Evolutionary conservation across 2,113 vertebrate species (phyloP), one percentile per base, ranked within the genome.

Genomic region (Nycticebus coucang): DNA sequence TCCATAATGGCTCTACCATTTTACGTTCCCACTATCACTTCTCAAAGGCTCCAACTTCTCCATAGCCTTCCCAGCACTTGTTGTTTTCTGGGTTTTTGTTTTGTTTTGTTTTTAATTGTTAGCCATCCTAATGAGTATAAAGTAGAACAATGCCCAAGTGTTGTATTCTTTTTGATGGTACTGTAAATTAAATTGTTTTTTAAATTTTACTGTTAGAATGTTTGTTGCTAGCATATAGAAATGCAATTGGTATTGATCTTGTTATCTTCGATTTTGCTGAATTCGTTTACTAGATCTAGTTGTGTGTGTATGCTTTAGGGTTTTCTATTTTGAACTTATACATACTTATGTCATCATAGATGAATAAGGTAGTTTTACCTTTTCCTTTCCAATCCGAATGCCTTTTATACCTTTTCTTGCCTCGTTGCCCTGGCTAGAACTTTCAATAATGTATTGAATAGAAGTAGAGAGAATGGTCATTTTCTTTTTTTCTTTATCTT

Each of bases 281-380:
- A 66, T 33, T 87, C 45, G 0, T 64, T 75, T 37, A 57, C n/a
- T 57, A 92, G 45, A 8, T 53, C 81, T 85, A 57, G 37, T 13
- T 55, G 26, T 79, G 60, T 85, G 45, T 41, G 21, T 78, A 22
- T 85, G 57, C 53, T 57, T 57, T 87, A 2, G 24, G 8, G 12
- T 64, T 89, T 91, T 84, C 50, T 26, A 17, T 85, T 66, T 77
- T 85, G 57, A 85, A 92, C 41, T 57, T 85, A 71, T 22, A 92
- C 45, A 53, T 9, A 64, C 55, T 84, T 71, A 84, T 62, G 13
- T 77, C 59, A 41, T 12, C n/a, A 50, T 50, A 9, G 55, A 26
- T 57, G 59, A 37, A 66, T 41, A 64, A 77, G 50, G 66, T 24
- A 77, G 13, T 57, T 92, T 41, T 77, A 66, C 59, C 33, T 66